Conservation (phyloP, 2,888 invertebrate species). For the Athalia circularis region DNA sequence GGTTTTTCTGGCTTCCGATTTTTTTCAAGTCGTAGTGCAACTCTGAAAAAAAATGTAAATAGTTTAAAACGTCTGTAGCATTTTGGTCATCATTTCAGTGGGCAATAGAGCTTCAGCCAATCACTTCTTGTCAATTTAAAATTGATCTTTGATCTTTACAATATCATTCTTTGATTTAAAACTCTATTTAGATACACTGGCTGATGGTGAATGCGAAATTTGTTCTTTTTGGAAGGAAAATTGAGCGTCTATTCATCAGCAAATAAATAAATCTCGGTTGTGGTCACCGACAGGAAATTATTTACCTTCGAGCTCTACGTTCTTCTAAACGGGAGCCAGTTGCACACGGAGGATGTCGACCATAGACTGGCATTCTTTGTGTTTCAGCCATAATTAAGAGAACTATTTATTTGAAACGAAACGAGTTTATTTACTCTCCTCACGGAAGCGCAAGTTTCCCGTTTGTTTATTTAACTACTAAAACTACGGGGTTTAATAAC, state of each 20-base stretch:
- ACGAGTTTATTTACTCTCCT: background rate
- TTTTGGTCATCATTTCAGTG: too few relatives aligned
- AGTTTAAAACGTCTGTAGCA: background rate
- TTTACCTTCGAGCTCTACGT: conserved; percentile 80
- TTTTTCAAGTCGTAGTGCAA: conserved; percentile 78
- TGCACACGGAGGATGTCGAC: conserved; percentile 87
- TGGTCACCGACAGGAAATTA: conserved; percentile 65
- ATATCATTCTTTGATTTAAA: too few relatives aligned
- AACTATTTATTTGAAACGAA: conserved; percentile 10
- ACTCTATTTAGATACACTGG: too few relatives aligned
- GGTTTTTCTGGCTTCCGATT: conserved; percentile 90
- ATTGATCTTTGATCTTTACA: too few relatives aligned
- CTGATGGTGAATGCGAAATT: background rate
- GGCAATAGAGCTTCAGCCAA: too few relatives aligned
- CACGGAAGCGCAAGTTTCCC: background rate
- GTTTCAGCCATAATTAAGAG: conserved; percentile 81
- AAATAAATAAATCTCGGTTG: background rate
- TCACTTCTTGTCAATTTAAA: too few relatives aligned
- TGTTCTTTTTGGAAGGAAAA: background rate
- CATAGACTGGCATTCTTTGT: conserved; percentile 82
- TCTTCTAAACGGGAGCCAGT: conserved; percentile 84
- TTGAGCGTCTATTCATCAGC: background rate
- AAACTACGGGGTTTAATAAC: background rate
- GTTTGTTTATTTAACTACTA: too few relatives aligned
- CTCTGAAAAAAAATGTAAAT: conserved; percentile 54